Evolutionary conservation across 2,888 invertebrate genomes (phyloP).

Genomic region (Glomeris marginata): DNA sequence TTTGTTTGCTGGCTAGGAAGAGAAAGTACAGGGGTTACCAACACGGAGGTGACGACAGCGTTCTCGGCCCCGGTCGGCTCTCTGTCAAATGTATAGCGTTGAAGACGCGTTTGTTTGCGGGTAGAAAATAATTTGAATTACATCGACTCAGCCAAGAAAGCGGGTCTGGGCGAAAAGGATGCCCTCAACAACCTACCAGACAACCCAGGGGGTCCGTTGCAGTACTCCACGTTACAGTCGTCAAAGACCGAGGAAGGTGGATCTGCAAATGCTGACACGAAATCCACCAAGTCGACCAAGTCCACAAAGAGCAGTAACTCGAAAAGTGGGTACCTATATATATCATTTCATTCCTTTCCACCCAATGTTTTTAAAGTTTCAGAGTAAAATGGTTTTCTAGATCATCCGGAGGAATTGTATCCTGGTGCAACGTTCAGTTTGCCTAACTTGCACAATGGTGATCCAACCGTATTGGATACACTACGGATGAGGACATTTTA

Average conservation of each 20-base stretch:
- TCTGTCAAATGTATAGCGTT: too few species aligned
- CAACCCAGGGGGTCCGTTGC: too few species aligned
- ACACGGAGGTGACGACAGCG: constrained; percentile 5
- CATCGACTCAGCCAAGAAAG: too few species aligned
- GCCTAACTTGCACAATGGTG: constrained; percentile 9
- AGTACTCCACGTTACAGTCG: too few species aligned
- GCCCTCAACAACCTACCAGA: too few species aligned
- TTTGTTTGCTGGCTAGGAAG: constrained; percentile 13
- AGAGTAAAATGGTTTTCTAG: constrained; percentile 11
- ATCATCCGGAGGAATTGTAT: constrained; percentile 26
- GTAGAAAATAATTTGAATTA: too few species aligned
- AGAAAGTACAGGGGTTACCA: constrained; percentile 15
- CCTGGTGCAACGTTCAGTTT: constrained; percentile 30
- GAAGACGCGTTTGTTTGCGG: too few species aligned
- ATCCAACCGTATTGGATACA: constrained; percentile 1
- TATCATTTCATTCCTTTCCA: not conserved
- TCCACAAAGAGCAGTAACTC: constrained; percentile 4
- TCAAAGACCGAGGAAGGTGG: not conserved
- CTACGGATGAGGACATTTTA: constrained; percentile 11
- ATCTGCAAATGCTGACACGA: constrained; percentile 7
- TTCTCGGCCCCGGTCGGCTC: too few species aligned
- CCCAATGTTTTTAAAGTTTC: not conserved
- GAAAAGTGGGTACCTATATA: too few species aligned
- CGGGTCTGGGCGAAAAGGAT: too few species aligned
- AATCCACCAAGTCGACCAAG: constrained; percentile 9